Evolutionary conservation across 2,113 vertebrate genomes (phyloP), one percentile per base, ranked within the genome.

Genomic region (Motacilla tschutschensis): DNA sequence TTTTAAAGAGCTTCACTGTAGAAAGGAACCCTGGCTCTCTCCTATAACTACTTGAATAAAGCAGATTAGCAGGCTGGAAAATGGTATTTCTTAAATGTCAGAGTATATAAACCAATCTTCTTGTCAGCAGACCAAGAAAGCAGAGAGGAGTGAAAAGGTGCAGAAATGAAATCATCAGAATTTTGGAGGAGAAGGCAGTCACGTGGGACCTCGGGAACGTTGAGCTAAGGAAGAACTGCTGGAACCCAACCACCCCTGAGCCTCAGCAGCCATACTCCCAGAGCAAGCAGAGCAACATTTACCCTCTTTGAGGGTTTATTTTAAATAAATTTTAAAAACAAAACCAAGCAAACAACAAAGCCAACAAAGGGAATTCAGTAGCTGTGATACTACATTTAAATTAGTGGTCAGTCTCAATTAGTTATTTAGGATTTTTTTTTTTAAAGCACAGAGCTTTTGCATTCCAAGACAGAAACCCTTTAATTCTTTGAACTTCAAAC

Each of bases 1-100:
- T 82, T 79, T 25, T 4, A 24, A 20, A 40, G 81, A 82, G 44
- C 55, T 80, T 73, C 31, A 40, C 47, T 87, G 44, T 14, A 59
- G 36, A 31, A 87, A 76, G 35, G 57, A 57, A 55, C 20, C 20
- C 41, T 44, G 31, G 20, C 46, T 85, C 36, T 71, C 53, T 80
- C 17, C 73, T 80, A 0, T 10, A 83, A 70, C 60, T 57, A 33
- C 76, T 16, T 73, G 38, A 62, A 89, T 80, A 87, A 90, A 91
- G 76, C 76, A 74, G 79, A 89, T 87, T 79, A 92, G 72, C 87
- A 92, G 87, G 71, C 87, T 87, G 79, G 89, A 93, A 95, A 95
- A 92, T 72, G 62, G 41, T 87, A 92, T 90, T 95, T 92, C 91
- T 89, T 90, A 93, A 94, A 93, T 90, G 92, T 94, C 91, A 93